phyloP scores from a whole-genome alignment of 2,113 vertebrate genomes.

The Prolemur simus region DNA sequence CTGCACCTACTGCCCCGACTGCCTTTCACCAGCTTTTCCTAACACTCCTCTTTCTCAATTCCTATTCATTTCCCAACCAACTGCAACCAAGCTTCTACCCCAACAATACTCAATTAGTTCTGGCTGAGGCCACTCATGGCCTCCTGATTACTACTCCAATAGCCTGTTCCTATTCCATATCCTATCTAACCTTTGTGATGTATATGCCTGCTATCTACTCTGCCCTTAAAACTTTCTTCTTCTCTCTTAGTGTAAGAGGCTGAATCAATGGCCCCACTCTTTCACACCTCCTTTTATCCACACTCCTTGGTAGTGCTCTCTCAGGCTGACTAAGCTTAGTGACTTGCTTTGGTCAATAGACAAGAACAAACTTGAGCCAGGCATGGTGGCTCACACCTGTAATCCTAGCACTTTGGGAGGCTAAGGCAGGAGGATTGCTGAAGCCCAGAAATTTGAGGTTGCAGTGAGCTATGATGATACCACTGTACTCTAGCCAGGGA shows the following conservation, averaged over 20 bases:
- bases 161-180: not conserved
- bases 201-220: too few relatives aligned
- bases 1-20: not conserved
- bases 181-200: not conserved
- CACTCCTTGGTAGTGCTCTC: not conserved
- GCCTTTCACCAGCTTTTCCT: not conserved
- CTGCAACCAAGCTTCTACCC: not conserved
- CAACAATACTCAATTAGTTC: not conserved
- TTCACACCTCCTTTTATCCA: fast-evolving
- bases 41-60: not conserved
- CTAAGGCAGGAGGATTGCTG: too few relatives aligned
- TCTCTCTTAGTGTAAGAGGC: not conserved
- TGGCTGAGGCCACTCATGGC: not conserved
- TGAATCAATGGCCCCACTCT: not conserved
- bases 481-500: too few relatives aligned
- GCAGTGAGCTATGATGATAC: too few relatives aligned
- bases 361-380: too few relatives aligned
- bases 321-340: not conserved
- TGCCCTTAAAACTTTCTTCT: not conserved
- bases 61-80: not conserved
- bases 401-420: too few relatives aligned
- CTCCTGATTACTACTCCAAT: not conserved
- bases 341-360: not conserved
- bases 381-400: too few relatives aligned
- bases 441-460: too few relatives aligned